A percentile compares a stretch with the other conserved stretches of the same genome.
These are phyloP conservation scores for Sapajus apella DNA, from an alignment of 2,113 vertebrate species.

Conservation along the genomic window DNA sequence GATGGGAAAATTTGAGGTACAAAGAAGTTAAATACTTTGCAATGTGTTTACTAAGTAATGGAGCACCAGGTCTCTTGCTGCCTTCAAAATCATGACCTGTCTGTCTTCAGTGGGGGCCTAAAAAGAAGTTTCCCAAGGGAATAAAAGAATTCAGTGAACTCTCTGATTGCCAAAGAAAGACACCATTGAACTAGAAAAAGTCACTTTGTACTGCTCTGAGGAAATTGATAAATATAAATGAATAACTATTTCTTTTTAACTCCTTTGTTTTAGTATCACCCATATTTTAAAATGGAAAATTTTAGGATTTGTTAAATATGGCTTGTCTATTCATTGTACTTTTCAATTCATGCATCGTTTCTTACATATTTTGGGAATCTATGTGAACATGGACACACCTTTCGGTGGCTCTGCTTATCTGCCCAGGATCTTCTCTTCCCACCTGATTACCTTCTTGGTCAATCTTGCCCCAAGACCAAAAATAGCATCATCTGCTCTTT, in stretches of 20 bases:
- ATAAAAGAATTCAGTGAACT: background rate
- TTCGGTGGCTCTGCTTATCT: background rate
- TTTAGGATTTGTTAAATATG: background rate
- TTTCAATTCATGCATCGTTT: background rate
- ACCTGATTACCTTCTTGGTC: background rate
- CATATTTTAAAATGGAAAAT: background rate
- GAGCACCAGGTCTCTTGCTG: background rate
- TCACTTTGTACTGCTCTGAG: background rate
- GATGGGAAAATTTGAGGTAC: background rate
- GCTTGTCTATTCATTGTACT: background rate
- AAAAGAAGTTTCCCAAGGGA: background rate
- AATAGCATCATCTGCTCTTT: background rate
- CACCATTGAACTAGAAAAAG: background rate
- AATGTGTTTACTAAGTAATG: background rate
- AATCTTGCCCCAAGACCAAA: background rate
- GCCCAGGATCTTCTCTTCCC: background rate
- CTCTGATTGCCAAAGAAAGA: background rate
- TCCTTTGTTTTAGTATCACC: background rate
- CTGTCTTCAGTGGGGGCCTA: background rate
- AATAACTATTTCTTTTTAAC: background rate
- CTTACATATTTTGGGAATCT: background rate
- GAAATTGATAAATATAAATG: background rate
- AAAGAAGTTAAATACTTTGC: background rate
- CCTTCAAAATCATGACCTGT: background rate
- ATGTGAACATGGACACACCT: accelerated